phyloP scores from a whole-genome alignment of 2,888 invertebrate genomes.

The Rhodophaea formosa region DNA sequence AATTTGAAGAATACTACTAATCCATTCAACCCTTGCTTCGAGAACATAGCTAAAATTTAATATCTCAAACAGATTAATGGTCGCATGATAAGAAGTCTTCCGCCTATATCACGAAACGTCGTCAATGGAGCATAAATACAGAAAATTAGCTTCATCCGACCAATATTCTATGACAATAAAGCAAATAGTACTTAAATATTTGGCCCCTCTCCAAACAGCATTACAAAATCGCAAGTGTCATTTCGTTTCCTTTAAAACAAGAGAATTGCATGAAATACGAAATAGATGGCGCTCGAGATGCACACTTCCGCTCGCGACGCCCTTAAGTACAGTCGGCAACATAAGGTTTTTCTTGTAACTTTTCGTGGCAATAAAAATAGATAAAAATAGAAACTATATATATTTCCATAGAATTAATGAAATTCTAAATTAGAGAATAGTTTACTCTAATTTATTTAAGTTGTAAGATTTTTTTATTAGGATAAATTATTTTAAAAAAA shows the following conservation, averaged over 20 bases:
- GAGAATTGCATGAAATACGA: slow-evolving; percentile 63
- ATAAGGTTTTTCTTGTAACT: slow-evolving; percentile 6
- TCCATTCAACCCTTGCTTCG: no score
- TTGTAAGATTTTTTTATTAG: no score
- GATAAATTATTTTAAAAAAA: no score
- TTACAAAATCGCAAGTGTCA: slow-evolving; percentile 69
- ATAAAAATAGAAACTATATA: no score
- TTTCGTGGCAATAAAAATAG: not conserved
- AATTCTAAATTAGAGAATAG: no score
- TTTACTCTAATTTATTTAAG: no score
- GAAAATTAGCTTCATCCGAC: slow-evolving; percentile 10
- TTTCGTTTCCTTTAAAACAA: slow-evolving; percentile 75
- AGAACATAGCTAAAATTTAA: no score
- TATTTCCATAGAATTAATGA: no score
- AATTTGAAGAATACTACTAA: no score
- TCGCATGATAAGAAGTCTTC: not conserved
- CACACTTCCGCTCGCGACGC: slow-evolving; percentile 60
- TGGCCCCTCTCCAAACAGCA: slow-evolving; percentile 68
- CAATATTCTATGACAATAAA: slow-evolving; percentile 32
- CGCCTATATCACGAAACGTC: slow-evolving; percentile 4
- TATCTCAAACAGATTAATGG: no score
- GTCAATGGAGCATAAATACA: slow-evolving; percentile 16
- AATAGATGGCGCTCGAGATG: slow-evolving; percentile 74
- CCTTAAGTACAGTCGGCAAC: slow-evolving; percentile 30
- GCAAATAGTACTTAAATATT: slow-evolving; percentile 57